Evolutionary conservation across 1,140 invertebrate genomes (phyloP).

Genomic region (Listronotus bonariensis): DNA sequence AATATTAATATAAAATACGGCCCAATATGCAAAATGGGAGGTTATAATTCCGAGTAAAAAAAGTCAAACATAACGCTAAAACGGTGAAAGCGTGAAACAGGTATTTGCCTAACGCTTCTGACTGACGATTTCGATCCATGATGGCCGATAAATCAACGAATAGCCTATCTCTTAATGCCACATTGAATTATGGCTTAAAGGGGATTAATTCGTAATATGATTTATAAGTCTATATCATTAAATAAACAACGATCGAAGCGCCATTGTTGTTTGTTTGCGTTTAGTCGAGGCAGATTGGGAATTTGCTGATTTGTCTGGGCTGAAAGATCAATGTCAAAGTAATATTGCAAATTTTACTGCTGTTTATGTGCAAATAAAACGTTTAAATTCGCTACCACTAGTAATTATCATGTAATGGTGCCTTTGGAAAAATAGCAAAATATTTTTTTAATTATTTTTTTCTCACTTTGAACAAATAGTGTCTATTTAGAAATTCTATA

Average conservation of each 20-base stretch:
- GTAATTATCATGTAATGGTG: no score
- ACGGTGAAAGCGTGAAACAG: slow-evolving; percentile 11
- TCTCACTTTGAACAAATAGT: no score
- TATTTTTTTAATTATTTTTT: no score
- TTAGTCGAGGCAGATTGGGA: slow-evolving; percentile 14
- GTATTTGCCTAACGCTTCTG: slow-evolving; percentile 25
- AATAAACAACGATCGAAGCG: slow-evolving; percentile 26
- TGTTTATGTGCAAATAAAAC: not conserved
- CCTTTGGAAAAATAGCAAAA: no score
- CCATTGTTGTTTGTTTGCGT: slow-evolving; percentile 17
- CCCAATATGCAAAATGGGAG: slow-evolving; percentile 9
- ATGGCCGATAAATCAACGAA: slow-evolving; percentile 29
- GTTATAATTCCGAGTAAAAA: slow-evolving; percentile 5
- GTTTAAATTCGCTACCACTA: no score
- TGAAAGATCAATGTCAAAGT: slow-evolving; percentile 1
- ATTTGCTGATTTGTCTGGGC: slow-evolving; percentile 12
- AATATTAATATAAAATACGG: slow-evolving; percentile 1
- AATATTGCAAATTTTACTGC: not conserved
- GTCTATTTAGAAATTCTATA: no score
- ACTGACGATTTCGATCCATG: slow-evolving; percentile 27
- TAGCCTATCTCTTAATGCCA: slow-evolving; percentile 31
- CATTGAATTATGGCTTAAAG: slow-evolving; percentile 33
- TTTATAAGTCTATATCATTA: slow-evolving; percentile 31
- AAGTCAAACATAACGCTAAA: slow-evolving; percentile 17
- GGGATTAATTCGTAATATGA: slow-evolving; percentile 29